These are phyloP conservation scores for Acleris literana DNA, from an alignment of 2,888 invertebrate genomes.

Conservation along the genomic window DNA sequence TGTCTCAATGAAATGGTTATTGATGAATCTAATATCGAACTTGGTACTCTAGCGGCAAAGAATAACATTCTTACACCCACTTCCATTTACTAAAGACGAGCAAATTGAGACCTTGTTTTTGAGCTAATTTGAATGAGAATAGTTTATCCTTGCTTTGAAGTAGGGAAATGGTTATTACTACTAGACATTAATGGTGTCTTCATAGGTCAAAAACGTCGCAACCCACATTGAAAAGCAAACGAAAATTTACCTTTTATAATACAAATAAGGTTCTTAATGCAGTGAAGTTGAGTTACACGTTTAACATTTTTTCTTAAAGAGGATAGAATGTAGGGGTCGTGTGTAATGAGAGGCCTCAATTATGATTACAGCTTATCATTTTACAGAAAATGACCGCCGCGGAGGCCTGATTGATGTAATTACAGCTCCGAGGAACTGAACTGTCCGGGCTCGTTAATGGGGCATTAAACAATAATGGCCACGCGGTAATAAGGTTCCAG, in stretches of 20 bases:
- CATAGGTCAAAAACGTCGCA: no score
- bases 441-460: slow-evolving; percentile 2
- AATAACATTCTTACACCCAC: no score
- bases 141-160: neutral
- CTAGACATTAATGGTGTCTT: neutral
- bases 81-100: no score
- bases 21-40: no score
- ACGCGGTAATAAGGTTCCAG: neutral
- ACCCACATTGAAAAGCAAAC: no score
- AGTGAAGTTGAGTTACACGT: no score
- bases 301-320: no score
- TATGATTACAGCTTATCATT: slow-evolving; percentile 24
- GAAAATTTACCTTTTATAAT: no score
- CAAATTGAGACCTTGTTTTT: neutral
- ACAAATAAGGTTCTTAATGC: no score
- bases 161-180: slow-evolving; percentile 8
- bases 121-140: neutral
- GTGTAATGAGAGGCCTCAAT: slow-evolving; percentile 16
- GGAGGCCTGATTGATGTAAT: slow-evolving; percentile 21
- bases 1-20: no score
- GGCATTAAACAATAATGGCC: neutral
- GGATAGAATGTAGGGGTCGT: slow-evolving; percentile 2
- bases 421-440: slow-evolving; percentile 4
- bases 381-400: slow-evolving; percentile 11
- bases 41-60: no score